Base-by-base conservation (phyloP, 1,140 invertebrate genomes). In the Glossosoma conforme region DNA sequence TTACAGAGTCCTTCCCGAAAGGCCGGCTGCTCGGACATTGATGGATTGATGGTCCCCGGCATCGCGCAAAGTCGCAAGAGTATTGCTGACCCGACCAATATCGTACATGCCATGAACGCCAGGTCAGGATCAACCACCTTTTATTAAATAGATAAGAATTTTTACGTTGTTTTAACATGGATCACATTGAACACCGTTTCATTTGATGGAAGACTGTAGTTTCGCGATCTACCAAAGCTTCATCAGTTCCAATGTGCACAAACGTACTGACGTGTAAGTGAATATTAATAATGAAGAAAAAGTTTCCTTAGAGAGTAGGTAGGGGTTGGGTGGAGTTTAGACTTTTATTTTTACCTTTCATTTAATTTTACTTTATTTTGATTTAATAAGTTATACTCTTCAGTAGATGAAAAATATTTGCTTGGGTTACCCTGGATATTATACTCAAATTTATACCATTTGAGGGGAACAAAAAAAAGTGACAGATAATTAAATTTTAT, bases 1-100 rank as follows among this genome's bases (percentile, higher is more conserved):
- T 42, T 52, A 4, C 21, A 59, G 56, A 55, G 59, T 1, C 44
- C 72, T 4, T 67, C 66, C 58, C 70, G 69, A 56, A 73, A 74
- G 41, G 38, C 57, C 36, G 69, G 67, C 14, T 50, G 62, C n/a
- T 57, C 65, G 0, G 69, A 73, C 2, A 37, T 72, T 19, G 70
- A 73, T 15, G 69, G 60, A 0, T 56, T 72, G 17, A 51, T 49
- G 1, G 66, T 75, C 3, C 68, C 72, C 11, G 64, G 61, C 1
- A 63, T 64, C 1, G 48, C 58, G 4, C 59, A 63, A 32, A 68
- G 66, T 52, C 60, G 72, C 44, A 73, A 71, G 59, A 75, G 72
- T 33, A 75, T 75, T 13, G 72, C 72, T 0, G 72, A 75, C 24
- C 72, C 72, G 8, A 75, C 72, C 22, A 68, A 66, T 43, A 61